These are phyloP conservation scores for Agonopterix arenella DNA, from an alignment of 2,888 invertebrate species.

Conservation along the genomic window DNA sequence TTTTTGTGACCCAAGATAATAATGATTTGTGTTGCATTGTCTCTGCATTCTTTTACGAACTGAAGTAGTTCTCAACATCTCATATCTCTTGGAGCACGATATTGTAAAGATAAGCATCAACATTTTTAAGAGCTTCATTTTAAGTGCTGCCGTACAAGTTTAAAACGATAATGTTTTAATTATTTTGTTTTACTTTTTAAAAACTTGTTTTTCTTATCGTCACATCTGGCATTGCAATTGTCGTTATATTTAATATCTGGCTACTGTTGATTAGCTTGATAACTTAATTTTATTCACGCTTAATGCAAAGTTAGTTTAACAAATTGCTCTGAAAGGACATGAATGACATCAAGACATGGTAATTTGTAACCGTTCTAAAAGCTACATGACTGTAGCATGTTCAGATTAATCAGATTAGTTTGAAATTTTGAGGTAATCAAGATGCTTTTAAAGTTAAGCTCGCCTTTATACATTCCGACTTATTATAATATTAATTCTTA, in stretches of 20 bases:
- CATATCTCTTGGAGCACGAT: too few relatives aligned
- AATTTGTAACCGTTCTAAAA: constrained; percentile 14
- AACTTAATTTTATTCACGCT: constrained; percentile 14
- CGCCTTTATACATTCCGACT: too few relatives aligned
- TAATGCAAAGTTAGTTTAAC: constrained; percentile 12
- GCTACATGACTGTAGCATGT: constrained; percentile 9
- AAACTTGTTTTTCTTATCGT: too few relatives aligned
- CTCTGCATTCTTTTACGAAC: too few relatives aligned
- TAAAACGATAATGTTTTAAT: neutral
- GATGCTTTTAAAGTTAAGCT: neutral
- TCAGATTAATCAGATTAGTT: constrained; percentile 15
- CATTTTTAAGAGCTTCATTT: neutral
- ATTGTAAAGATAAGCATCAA: neutral
- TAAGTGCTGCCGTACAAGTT: neutral
- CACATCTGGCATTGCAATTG: too few relatives aligned
- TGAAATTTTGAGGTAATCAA: constrained; percentile 1
- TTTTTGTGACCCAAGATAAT: too few relatives aligned
- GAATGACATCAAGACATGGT: constrained; percentile 17
- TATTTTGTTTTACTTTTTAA: too few relatives aligned
- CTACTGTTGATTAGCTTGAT: neutral
- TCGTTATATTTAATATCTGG: too few relatives aligned
- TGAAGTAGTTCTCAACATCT: too few relatives aligned
- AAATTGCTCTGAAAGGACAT: constrained; percentile 27
- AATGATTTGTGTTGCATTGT: too few relatives aligned
- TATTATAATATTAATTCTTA: too few relatives aligned